Evolutionary conservation across 2,888 invertebrate species (phyloP).

Genomic region (Tipula unca): DNA sequence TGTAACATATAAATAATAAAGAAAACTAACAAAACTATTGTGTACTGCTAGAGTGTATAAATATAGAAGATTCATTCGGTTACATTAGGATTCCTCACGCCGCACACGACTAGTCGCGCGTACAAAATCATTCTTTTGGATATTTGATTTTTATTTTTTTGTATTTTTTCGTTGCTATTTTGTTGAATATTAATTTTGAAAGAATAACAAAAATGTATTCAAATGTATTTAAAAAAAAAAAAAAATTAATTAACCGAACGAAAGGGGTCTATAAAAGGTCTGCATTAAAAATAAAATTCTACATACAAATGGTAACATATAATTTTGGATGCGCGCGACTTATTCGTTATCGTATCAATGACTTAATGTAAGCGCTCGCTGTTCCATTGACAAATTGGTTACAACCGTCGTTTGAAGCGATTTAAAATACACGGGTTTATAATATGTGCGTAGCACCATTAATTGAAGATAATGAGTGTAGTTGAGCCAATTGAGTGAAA

Average conservation of each 20-base stretch:
- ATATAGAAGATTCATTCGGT: constrained; percentile 34
- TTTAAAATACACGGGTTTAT: background rate
- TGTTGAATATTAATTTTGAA: background rate
- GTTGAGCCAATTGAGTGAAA: too few species aligned
- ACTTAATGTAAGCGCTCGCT: background rate
- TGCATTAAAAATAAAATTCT: background rate
- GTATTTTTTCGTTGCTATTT: background rate
- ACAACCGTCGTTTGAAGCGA: background rate
- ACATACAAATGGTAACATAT: background rate
- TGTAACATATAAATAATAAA: background rate
- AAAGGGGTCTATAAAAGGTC: background rate
- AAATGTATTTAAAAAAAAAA: background rate
- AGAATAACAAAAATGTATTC: background rate
- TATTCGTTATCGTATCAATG: background rate
- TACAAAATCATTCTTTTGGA: constrained; percentile 30
- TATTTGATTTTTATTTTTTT: background rate
- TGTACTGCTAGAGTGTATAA: background rate
- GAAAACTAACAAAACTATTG: background rate
- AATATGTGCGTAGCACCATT: background rate
- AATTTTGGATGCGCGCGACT: background rate
- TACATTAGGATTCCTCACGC: constrained; percentile 38
- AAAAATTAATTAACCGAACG: background rate
- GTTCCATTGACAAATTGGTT: background rate
- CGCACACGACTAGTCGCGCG: constrained; percentile 44
- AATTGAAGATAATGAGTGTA: background rate